Conservation (phyloP, 1,140 invertebrate species). For the Zaprionus africanus region DNA sequence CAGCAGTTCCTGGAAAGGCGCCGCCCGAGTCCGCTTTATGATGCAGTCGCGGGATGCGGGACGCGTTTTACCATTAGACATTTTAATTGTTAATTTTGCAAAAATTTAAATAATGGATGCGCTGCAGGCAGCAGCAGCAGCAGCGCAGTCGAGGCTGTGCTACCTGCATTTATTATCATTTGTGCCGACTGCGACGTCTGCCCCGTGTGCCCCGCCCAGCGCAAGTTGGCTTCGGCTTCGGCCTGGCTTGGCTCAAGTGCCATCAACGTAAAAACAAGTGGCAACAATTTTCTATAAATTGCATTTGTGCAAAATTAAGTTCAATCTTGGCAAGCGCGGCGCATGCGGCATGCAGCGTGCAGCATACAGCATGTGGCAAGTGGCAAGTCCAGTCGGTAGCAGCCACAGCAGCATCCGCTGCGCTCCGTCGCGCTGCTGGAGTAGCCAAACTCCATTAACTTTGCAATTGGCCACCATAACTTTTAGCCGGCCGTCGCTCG, state of each 20-base stretch:
- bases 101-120: conserved; percentile 79
- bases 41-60: conserved; percentile 1
- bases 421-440: conserved; percentile 65
- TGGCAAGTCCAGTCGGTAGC: conserved; percentile 34
- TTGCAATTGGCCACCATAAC: conserved; percentile 83
- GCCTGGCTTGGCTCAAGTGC: conserved; percentile 48
- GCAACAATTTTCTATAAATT: conserved; percentile 83
- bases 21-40: conserved; percentile 4
- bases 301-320: conserved; percentile 82
- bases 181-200: conserved; percentile 3
- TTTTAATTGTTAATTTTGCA: conserved; percentile 80
- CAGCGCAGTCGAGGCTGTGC: conserved; percentile 40
- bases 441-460: conserved; percentile 83
- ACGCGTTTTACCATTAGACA: conserved; percentile 72
- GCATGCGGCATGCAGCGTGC: conserved; percentile 44
- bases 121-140: conserved; percentile 61
- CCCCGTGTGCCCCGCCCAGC: neutral
- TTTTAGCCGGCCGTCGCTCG: conserved; percentile 57
- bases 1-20: conserved; percentile 62
- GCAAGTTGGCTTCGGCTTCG: neutral
- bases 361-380: conserved; percentile 40
- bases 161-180: conserved; percentile 78
- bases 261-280: conserved; percentile 82
- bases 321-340: conserved; percentile 67
- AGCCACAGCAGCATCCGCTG: conserved; percentile 53